Base-by-base conservation (phyloP, 2,113 vertebrate species). In the Chunga burmeisteri region DNA sequence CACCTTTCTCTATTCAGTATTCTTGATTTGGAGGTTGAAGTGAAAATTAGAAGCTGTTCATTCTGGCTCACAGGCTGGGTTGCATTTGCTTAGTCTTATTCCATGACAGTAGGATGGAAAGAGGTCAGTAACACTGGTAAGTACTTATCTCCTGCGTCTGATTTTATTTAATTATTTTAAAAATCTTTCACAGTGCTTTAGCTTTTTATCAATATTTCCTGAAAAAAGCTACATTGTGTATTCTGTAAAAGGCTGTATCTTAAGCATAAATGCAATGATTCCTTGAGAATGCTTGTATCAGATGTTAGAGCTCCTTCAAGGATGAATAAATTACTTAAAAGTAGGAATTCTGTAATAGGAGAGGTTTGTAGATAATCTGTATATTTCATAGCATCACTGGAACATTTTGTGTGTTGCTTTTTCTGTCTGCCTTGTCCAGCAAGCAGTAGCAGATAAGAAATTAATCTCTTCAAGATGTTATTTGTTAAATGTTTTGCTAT, bases 1-100 rank as follows among this genome's bases (percentile, higher is more conserved):
- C 97, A 98, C 96, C 96, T 96, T 95, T 94, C 94, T 97, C 96
- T 96, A 58, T 95, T 97, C 97, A 59, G 95, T 97, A 96, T 78
- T 97, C 95, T 93, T 97, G 97, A 98, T 97, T 97, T 97, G 50
- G 88, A 97, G 95, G 97, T 95, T 96, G 98, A 98, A 98, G 97
- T 96, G 96, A 97, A 97, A 98, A 98, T 98, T 98, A 98, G 97
- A 97, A 97, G 97, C 97, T 98, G 97, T 87, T 97, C 97, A 92
- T 97, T 97, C 96, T 95, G 95, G 96, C 96, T 98, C 87, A 61
- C 56, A 81, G 94, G 36, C 96, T 96, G 94, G 73, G 94, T 96
- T 88, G 97, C 95, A 52, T 96, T 92, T 40, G 40, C 93, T 96
- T 94, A 80, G 97, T 96, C 94, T 97, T 83, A 32, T 86, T 94